These are phyloP conservation scores for Podarcis raffonei DNA, from an alignment of 2,113 vertebrate genomes.

Conservation along the genomic window DNA sequence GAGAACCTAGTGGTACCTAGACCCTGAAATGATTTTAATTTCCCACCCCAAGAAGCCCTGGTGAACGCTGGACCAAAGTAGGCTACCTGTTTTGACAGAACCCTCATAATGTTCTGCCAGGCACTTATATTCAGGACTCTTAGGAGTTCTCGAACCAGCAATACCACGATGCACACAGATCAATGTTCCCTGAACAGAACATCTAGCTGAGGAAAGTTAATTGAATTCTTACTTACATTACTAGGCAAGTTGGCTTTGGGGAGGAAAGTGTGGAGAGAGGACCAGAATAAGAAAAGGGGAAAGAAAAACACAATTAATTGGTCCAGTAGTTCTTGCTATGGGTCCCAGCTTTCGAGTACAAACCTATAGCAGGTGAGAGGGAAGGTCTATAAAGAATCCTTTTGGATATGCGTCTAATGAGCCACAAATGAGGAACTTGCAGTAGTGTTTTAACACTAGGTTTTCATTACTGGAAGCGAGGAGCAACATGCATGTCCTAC, in stretches of 20 bases:
- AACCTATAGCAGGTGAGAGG: conserved; percentile 27
- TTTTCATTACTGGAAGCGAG: conserved; percentile 52
- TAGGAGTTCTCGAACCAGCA: not conserved
- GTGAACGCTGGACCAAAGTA: too few species aligned
- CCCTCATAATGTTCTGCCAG: not conserved
- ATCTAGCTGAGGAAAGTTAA: conserved; percentile 54
- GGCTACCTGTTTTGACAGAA: too few species aligned
- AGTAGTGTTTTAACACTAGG: not conserved
- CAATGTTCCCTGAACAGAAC: conserved; percentile 33
- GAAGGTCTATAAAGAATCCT: conserved; percentile 63
- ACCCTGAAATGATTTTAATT: too few species aligned
- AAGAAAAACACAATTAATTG: conserved; percentile 22
- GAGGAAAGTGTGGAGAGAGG: conserved; percentile 17
- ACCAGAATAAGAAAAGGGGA: not conserved
- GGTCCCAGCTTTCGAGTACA: conserved; percentile 54
- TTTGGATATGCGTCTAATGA: conserved; percentile 52
- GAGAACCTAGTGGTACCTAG: too few species aligned
- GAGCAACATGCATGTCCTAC: conserved; percentile 51
- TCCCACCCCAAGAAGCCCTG: too few species aligned
- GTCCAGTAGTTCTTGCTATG: conserved; percentile 45
- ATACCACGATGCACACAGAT: not conserved
- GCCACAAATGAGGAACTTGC: not conserved
- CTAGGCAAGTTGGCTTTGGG: conserved; percentile 44
- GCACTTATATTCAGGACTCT: not conserved
- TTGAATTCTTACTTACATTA: conserved; percentile 42